Base-by-base conservation (phyloP, 2,797 vertebrate species). In the Sebastes elongatus region DNA sequence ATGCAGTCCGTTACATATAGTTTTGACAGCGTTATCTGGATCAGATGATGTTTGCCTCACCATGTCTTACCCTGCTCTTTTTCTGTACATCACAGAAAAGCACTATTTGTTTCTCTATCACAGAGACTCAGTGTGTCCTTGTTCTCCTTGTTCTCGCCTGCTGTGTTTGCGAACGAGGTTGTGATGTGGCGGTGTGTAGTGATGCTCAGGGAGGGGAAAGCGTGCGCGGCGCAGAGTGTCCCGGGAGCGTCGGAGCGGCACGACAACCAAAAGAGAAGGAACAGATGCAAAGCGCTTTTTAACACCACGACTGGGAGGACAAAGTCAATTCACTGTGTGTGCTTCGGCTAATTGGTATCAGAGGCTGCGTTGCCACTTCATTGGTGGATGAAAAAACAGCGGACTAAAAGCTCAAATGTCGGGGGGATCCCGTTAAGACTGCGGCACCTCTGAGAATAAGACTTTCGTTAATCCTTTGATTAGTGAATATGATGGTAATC, bases 401-500 rank as follows among this genome's bases (percentile, higher is more conserved):
- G 53, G 28, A 60, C 83, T 46, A 38, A 74, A 70, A 71, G 76
- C 69, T 69, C 30, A 55, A 55, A 63, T 33, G 66, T 60, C 7
- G 35, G 11, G 35, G 64, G 77, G 73, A 72, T 78, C 67, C 35
- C 13, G 20, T 78, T 76, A 67, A 83, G 70, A 28, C 68, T 14
- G n/a, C 62, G 38, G 53, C 69, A 69, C 81, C 70, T 74, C 76
- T 28, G 80, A 85, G 76, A 82, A 57, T 13, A 10, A 18, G 69
- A 35, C 84, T 71, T 72, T 64, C 3, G 76, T 86, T 84, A 83
- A 83, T 83, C 83, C 76, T 78, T 80, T 83, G 80, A 81, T 84
- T 78, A 84, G 53, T 22, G 60, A 81, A 76, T 79, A 81, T 83
- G 76, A 82, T 83, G 79, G 53, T 82, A 85, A 89, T 88, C 76